Conservation (phyloP, 2,797 vertebrate genomes). For the Pseudomugil tenellus region DNA sequence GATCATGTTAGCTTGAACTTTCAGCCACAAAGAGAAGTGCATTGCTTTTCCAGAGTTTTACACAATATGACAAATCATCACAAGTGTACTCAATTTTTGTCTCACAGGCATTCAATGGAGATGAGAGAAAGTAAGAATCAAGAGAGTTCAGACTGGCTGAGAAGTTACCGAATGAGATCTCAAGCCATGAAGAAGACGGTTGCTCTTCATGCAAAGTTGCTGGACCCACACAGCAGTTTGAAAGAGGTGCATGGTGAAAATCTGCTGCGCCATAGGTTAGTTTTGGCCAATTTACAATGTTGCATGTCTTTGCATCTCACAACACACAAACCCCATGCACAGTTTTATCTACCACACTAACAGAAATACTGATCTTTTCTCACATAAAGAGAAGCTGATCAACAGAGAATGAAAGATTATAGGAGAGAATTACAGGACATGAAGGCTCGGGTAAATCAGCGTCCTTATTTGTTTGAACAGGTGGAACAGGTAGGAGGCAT, state of each 20-base stretch:
- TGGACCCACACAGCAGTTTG: conserved; percentile 91
- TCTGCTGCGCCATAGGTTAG: conserved; percentile 87
- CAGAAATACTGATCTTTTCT: conserved; percentile 47
- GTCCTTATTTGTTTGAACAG: conserved; percentile 93
- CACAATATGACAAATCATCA: conserved; percentile 1
- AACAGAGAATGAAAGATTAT: conserved; percentile 89
- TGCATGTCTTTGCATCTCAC: conserved; percentile 24
- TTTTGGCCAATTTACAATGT: conserved; percentile 29
- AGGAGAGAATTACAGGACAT: conserved; percentile 90
- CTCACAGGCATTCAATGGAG: conserved; percentile 85
- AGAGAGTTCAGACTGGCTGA: conserved; percentile 85
- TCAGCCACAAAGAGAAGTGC: not conserved
- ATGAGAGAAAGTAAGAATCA: conserved; percentile 81
- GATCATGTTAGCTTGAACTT: not conserved
- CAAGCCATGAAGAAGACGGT: conserved; percentile 86
- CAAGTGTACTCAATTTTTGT: conserved; percentile 2
- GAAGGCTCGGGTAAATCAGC: conserved; percentile 86
- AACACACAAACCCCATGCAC: conserved; percentile 38
- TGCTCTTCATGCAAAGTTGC: conserved; percentile 86
- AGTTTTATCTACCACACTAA: conserved; percentile 9
- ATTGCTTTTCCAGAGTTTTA: not conserved
- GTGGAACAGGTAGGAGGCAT: conserved; percentile 87
- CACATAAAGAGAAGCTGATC: conserved; percentile 86
- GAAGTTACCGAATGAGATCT: conserved; percentile 83
- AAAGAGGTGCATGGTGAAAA: conserved; percentile 87